These are phyloP conservation scores for Oreochromis mossambicus DNA, from an alignment of 2,797 vertebrate species.

Conservation along the genomic window DNA sequence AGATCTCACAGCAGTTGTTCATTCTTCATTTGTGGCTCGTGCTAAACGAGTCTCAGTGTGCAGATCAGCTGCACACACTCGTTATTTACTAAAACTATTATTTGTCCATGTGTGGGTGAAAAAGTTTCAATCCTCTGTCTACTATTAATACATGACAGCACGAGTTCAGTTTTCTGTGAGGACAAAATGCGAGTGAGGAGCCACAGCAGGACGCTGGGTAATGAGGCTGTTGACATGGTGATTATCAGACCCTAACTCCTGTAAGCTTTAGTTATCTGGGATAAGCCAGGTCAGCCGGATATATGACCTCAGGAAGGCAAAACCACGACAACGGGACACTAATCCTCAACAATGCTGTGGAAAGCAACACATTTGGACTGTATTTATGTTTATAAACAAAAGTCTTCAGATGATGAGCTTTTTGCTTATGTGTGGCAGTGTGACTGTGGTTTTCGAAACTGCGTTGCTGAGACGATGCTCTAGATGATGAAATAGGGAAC, in stretches of 20 bases:
- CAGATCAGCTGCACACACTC: background rate
- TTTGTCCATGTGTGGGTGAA: background rate
- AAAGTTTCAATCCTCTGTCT: background rate
- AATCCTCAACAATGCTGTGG: background rate
- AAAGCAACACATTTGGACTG: background rate
- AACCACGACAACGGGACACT: background rate
- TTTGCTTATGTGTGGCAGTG: background rate
- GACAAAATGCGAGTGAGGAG: background rate
- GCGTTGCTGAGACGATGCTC: background rate
- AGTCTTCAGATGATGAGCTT: background rate
- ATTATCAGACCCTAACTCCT: conserved; percentile 33
- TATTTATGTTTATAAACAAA: background rate
- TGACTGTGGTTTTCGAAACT: background rate
- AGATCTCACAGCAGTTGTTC: background rate
- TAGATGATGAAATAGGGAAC: background rate
- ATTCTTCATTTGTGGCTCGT: background rate
- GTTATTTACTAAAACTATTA: background rate
- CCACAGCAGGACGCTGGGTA: conserved; percentile 63
- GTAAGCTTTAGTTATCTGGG: conserved; percentile 29
- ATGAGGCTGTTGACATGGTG: conserved; percentile 54
- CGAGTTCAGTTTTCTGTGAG: background rate
- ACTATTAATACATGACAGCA: conserved; percentile 12
- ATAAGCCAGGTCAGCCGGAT: conserved; percentile 49
- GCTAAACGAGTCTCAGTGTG: too few relatives aligned
- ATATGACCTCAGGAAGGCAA: conserved; percentile 10